Evolutionary conservation across 2,888 invertebrate genomes (phyloP).

Genomic region (Drosophila peninsularis): DNA sequence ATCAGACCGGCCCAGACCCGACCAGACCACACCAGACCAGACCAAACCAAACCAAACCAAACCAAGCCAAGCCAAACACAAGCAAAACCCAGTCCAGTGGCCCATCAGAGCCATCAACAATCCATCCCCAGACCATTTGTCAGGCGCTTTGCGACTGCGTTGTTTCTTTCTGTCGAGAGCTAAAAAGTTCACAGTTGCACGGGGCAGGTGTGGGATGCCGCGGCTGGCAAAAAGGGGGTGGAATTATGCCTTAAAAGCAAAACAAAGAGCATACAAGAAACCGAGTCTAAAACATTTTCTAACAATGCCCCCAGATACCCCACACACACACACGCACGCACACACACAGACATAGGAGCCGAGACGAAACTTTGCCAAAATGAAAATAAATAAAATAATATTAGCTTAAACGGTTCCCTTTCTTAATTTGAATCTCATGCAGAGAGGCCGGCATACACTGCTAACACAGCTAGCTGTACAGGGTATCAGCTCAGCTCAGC

Average conservation of each 20-base stretch:
- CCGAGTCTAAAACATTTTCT: neutral
- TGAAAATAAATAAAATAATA: slow-evolving; percentile 7
- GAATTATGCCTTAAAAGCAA: slow-evolving; percentile 38
- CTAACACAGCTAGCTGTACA: neutral
- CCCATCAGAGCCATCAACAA: slow-evolving; percentile 27
- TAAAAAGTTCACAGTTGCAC: slow-evolving; percentile 36
- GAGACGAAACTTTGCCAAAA: neutral
- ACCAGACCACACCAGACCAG: neutral
- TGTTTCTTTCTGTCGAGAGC: slow-evolving; percentile 30
- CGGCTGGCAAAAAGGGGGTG: neutral
- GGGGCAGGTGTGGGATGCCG: neutral
- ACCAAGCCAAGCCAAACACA: slow-evolving; percentile 4
- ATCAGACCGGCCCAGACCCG: slow-evolving; percentile 4
- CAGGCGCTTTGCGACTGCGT: slow-evolving; percentile 20
- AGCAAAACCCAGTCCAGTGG: slow-evolving; percentile 6
- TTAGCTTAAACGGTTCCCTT: slow-evolving; percentile 4
- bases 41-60: slow-evolving; percentile 8
- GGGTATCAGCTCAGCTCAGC: slow-evolving; percentile 16
- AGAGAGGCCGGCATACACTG: neutral
- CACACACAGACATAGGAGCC: neutral
- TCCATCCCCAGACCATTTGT: slow-evolving; percentile 25
- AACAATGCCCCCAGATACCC: neutral
- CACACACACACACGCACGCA: neutral
- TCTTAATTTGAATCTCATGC: neutral
- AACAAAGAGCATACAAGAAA: slow-evolving; percentile 26